Base-by-base conservation (phyloP, 1,140 invertebrate species). In the Adelges cooleyi region DNA sequence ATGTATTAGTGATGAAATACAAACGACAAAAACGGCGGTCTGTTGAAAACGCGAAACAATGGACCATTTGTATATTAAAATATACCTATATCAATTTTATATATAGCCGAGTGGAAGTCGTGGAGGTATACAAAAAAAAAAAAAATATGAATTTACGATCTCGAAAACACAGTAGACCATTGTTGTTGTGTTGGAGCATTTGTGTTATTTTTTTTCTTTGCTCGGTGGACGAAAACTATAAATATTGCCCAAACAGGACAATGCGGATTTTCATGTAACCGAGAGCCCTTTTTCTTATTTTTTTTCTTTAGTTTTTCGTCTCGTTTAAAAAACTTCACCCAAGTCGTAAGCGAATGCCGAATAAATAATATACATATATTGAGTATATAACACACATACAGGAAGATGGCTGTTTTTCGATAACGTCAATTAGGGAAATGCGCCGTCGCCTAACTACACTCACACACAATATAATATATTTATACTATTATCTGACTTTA, bases 121-220 rank as follows among this genome's bases (percentile, higher is more conserved):
- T n/a, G n/a, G 5, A n/a, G n/a, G 53, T 3, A 48, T n/a, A n/a
- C n/a, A n/a, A n/a, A n/a, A n/a, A n/a, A n/a, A n/a, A n/a, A n/a
- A 23, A 42, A 62, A 20, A 25, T 46, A 62, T 46, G 44, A 62
- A 62, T 62, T 62, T 62, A 62, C 42, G 56, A 62, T 62, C 56
- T 62, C 27, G 56, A 62, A 59, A 62, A 62, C 42, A 62, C 56
- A 62, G 56, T 62, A 62, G 42, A 42, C 56, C 42, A 62, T 62
- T 62, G 56, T 62, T 62, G 10, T 48, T 46, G 23, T 13, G 33
- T 56, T 46, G 44, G 42, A 18, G 25, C 29, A 40, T 40, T 56
- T 59, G 11, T 15, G 20, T 59, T 46, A 46, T 29, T 11, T n/a
- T 44, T n/a, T 44, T 44, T 44, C 15, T 11, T 44, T n/a, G 11